Conservation (phyloP, 2,797 vertebrate species). For the Microctenopoma steveboyesi region DNA sequence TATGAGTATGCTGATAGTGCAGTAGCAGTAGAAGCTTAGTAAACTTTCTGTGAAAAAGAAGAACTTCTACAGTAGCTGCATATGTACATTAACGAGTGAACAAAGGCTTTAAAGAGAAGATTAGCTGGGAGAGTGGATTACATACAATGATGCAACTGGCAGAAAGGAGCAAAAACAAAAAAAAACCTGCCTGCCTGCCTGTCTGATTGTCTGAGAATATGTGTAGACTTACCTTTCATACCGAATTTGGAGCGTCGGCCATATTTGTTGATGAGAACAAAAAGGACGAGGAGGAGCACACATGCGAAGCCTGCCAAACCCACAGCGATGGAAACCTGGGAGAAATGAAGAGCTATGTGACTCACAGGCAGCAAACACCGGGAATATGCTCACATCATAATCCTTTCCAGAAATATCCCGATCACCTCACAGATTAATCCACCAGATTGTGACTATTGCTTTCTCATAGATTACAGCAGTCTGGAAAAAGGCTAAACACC, state of each 20-base stretch:
- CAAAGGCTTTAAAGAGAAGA: conserved; percentile 45
- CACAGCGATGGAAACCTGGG: conserved; percentile 95
- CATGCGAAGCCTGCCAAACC: conserved; percentile 96
- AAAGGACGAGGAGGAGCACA: conserved; percentile 93
- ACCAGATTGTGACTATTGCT: conserved; percentile 22
- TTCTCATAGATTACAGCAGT: conserved; percentile 28
- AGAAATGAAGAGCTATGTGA: conserved; percentile 44
- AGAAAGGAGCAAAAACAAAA: conserved; percentile 35
- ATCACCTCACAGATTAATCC: conserved; percentile 46
- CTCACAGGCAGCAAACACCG: conserved; percentile 13
- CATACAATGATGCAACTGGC: conserved; percentile 55
- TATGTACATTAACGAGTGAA: conserved; percentile 41
- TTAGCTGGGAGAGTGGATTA: conserved; percentile 34
- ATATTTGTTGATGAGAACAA: conserved; percentile 99
- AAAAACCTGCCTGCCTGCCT: conserved; percentile 33
- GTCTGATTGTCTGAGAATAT: conserved; percentile 31
- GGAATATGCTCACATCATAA: conserved; percentile 19
- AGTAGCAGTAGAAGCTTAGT: conserved; percentile 2
- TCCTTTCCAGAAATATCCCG: conserved; percentile 28
- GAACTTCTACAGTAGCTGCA: conserved; percentile 24
- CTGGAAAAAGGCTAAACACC: conserved; percentile 32
- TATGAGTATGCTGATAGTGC: conserved; percentile 9
- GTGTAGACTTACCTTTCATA: conserved; percentile 93
- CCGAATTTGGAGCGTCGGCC: conserved; percentile 97
- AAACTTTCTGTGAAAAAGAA: conserved; percentile 28